These are phyloP conservation scores for Myotis lucifugus DNA, from an alignment of 2,113 vertebrate genomes.

Conservation along the genomic window DNA sequence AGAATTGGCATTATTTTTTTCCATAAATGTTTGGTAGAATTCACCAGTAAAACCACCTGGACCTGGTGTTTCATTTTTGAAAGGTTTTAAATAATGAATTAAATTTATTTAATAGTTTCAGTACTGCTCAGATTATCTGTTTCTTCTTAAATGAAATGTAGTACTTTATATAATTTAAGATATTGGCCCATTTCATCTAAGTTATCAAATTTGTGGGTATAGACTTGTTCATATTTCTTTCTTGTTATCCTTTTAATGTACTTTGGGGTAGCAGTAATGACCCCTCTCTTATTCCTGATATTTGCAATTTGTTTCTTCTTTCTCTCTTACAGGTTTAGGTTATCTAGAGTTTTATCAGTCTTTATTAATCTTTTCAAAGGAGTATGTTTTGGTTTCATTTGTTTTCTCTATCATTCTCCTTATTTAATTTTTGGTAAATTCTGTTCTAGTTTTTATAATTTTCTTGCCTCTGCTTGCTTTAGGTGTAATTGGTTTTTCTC, in stretches of 20 bases:
- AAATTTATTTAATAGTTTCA: neutral
- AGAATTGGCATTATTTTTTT: neutral
- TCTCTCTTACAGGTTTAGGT: neutral
- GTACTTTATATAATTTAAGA: neutral
- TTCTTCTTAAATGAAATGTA: neutral
- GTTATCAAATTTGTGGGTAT: neutral
- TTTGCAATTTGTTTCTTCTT: neutral
- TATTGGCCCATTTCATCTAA: neutral
- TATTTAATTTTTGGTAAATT: neutral
- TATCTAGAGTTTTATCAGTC: neutral
- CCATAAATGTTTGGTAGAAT: neutral
- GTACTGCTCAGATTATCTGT: neutral
- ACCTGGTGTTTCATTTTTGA: neutral
- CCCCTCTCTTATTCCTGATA: neutral
- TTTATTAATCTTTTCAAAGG: slow-evolving; percentile 17
- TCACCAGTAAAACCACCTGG: neutral
- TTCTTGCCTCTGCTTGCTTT: neutral
- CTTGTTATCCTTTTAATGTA: neutral
- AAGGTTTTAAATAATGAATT: neutral
- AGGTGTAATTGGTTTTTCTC: neutral
- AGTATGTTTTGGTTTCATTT: neutral
- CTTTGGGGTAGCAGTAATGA: neutral
- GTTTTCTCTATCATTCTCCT: neutral
- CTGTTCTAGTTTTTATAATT: neutral
- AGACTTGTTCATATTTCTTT: neutral